Evolutionary conservation across 2,888 invertebrate genomes (phyloP).

Genomic region (Tachina grossa): DNA sequence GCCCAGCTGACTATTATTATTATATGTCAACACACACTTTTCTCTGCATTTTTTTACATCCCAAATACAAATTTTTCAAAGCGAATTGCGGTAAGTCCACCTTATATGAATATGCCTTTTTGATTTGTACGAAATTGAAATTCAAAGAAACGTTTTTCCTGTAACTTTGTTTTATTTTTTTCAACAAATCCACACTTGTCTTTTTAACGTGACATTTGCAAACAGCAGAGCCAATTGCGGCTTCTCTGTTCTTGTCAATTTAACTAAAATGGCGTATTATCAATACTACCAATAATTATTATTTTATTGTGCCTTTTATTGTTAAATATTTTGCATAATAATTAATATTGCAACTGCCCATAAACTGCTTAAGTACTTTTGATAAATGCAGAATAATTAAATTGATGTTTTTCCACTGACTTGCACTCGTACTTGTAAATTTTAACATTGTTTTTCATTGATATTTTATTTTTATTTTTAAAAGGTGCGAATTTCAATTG

Average conservation of each 20-base stretch:
- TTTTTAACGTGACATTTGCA: conserved; percentile 31
- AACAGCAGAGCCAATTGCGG: conserved; percentile 42
- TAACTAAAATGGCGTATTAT: conserved; percentile 16
- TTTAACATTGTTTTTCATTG: conserved; percentile 4
- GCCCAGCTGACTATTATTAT: too few relatives aligned
- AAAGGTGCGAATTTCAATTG: conserved; percentile 57
- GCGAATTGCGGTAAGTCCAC: too few relatives aligned
- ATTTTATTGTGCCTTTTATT: conserved; percentile 39
- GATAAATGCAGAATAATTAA: conserved; percentile 16
- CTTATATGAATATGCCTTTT: too few relatives aligned
- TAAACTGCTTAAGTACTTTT: conserved; percentile 17
- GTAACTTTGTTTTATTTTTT: conserved; percentile 9
- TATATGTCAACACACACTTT: too few relatives aligned
- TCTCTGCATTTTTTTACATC: too few relatives aligned
- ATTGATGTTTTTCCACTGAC: conserved; percentile 10
- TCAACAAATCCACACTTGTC: conserved; percentile 28
- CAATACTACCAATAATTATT: conserved; percentile 5
- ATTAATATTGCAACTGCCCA: conserved; percentile 28
- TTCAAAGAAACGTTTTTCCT: conserved; percentile 50
- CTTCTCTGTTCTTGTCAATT: conserved; percentile 41
- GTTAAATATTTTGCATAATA: conserved; percentile 47
- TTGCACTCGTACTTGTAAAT: conserved; percentile 1
- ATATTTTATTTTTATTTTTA: conserved; percentile 37
- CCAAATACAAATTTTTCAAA: too few relatives aligned
- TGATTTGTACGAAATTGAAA: conserved; percentile 3